Evolutionary conservation across 2,113 vertebrate species (phyloP), one percentile per base, ranked within the genome.

Genomic region (Pagrus major): DNA sequence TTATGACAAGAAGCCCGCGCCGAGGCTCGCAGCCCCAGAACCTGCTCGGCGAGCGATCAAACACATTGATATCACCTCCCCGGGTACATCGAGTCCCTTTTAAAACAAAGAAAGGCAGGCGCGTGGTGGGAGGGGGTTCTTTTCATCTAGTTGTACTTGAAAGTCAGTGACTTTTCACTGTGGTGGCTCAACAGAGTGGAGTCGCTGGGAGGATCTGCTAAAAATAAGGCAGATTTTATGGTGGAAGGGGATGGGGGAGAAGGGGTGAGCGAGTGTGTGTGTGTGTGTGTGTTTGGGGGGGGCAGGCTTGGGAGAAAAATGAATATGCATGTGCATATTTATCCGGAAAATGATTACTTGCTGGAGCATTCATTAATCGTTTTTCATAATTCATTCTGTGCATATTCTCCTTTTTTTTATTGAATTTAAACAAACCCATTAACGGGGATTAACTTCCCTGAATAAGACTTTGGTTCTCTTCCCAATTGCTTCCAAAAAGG

Each of bases 401-500:
- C 89, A 93, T 94, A 93, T 92, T 84, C 90, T 85, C 79, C 39
- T 73, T 90, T 83, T 78, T n/a, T 88, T 91, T 92, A 93, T 91
- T 93, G 85, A 93, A 94, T 93, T 94, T 92, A 94, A 93, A 93
- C 92, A 94, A 94, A 94, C 90, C 92, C 87, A 93, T 93, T 94
- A 94, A 93, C 71, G 63, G 89, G 92, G 94, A 94, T 94, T 95
- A 94, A 93, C 88, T 90, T 84, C 84, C 83, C 84, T 91, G 91
- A 95, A 92, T 93, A 86, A 92, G 90, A 90, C 91, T 91, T 88
- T 93, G 93, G 89, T 92, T 90, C 87, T 73, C 85, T 89, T 93
- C 90, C 92, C 89, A 92, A 91, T 90, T 90, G 90, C 84, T 84
- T 90, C 86, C 69, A 80, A 86, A 87, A 91, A 69, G 87, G 87